Conservation (phyloP, 2,113 vertebrate species). For the Boulengeromyrus knoepffleri region DNA sequence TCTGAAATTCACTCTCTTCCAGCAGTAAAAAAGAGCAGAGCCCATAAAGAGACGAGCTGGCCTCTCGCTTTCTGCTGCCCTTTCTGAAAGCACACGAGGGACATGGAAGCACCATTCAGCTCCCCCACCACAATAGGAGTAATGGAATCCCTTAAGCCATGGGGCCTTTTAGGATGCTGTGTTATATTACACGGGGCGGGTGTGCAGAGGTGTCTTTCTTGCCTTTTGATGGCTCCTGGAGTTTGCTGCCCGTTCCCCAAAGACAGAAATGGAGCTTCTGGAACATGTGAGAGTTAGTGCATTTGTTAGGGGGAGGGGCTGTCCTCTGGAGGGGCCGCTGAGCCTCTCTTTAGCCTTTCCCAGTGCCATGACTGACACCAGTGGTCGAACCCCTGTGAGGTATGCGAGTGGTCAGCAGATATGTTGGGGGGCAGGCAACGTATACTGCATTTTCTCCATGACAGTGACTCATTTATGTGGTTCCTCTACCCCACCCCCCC, state of each 20-base stretch:
- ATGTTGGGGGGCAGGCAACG: background rate
- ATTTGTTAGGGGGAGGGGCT: background rate
- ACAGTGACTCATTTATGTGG: background rate
- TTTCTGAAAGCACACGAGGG: slow-evolving; percentile 59
- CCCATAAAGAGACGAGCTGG: slow-evolving; percentile 33
- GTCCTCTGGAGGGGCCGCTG: background rate
- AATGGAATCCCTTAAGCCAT: slow-evolving; percentile 44
- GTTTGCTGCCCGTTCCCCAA: background rate
- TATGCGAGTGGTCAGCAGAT: background rate
- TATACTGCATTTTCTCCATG: background rate
- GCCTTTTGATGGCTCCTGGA: background rate
- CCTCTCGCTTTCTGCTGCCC: slow-evolving; percentile 44
- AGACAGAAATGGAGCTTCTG: background rate
- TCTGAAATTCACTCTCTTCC: slow-evolving; percentile 9
- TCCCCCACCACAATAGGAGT: slow-evolving; percentile 53
- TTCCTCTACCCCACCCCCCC: background rate
- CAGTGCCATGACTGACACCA: background rate
- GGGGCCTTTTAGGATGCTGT: slow-evolving; percentile 45
- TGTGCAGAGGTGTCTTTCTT: background rate
- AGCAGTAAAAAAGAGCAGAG: slow-evolving; percentile 27
- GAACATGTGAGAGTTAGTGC: background rate
- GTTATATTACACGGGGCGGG: slow-evolving; percentile 38
- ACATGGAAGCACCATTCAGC: slow-evolving; percentile 58
- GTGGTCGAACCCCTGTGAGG: background rate
- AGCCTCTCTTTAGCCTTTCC: background rate